Base-by-base conservation (phyloP, 1,140 invertebrate species). In the Polypedilum pembai region DNA sequence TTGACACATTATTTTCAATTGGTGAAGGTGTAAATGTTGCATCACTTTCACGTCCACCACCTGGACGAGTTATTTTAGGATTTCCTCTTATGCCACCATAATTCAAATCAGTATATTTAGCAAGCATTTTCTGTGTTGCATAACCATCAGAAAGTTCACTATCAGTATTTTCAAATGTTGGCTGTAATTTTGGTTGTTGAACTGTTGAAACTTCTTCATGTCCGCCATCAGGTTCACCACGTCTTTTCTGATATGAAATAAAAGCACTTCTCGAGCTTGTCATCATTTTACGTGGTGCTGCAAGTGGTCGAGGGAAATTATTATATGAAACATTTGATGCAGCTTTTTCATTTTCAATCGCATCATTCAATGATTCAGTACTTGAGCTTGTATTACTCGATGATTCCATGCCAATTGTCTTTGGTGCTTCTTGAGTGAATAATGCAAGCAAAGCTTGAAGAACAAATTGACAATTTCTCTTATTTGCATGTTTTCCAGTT, bases 171-270 rank as follows among this genome's bases (percentile, higher is more conserved):
- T 82, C 81, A 0, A 81, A 74, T 10, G 77, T 80, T 0, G 65
- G 76, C 45, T 78, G 77, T 0, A 76, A 20, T 17, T 73, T 76
- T 74, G 69, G 74, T 40, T 15, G 74, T 73, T n/a, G 65, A 41
- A 63, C 74, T 45, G 74, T 12, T 12, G 45, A 56, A 56, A 56
- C 56, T 66, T 91, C 91, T 0, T 91, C 93, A 74, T 92, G 87
- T 0, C 94, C 94, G 0, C 94, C 94, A 83, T 96, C 94, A 0
- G 94, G 94, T 81, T 96, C 94, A 0, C 94, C 94, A n/a, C 94
- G 86, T 76, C 91, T 88, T 65, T 93, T 85, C 0, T 95, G 94
- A 79, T 95, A 96, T 80, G 90, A 93, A 8, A 91, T 93, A 79
- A 94, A 95, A n/a, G 93, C 93, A 73, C 89, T 88, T n/a, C 89